Percentiles rank a stretch among this genome's conserved stretches.
Conservation (phyloP, 2,888 invertebrate species). For the Trichopoda pennipes region DNA sequence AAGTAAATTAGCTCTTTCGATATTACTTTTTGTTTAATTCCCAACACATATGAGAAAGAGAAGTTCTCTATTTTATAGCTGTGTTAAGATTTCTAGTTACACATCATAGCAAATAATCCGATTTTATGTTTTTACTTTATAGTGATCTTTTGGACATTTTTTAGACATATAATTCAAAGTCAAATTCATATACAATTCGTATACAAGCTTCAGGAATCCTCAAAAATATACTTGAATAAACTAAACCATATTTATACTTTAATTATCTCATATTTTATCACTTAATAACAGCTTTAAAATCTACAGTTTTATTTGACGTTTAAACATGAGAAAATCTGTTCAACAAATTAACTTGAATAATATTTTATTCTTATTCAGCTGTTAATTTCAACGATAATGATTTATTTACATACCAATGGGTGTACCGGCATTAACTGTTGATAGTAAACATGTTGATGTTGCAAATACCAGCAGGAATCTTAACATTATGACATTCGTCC, state of each 20-base stretch:
- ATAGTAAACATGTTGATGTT: conserved; percentile 76
- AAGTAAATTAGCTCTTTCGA: no score
- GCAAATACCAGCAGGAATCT: conserved; percentile 75
- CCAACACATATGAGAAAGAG: no score
- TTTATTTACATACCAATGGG: conserved; percentile 75
- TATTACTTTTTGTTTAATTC: no score
- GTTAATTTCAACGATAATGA: neutral
- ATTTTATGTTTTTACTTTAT: no score
- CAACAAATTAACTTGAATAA: conserved; percentile 23
- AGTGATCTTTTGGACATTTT: no score
- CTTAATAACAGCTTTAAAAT: conserved; percentile 24
- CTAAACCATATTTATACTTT: neutral
- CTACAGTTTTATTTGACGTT: conserved; percentile 4
- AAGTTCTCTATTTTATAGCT: no score
- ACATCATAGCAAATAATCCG: no score
- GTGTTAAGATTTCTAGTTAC: no score
- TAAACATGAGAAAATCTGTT: conserved; percentile 19
- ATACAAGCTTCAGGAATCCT: no score
- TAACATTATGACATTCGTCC: conserved; percentile 76
- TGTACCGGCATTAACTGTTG: conserved; percentile 77
- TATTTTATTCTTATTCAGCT: neutral
- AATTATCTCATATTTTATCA: neutral
- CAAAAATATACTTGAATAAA: no score
- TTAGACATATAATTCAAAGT: no score
- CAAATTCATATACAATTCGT: no score